Percentiles rank a stretch among this genome's conserved stretches.
Conservation (phyloP, 2,797 vertebrate species). For the Scleropages formosus region DNA sequence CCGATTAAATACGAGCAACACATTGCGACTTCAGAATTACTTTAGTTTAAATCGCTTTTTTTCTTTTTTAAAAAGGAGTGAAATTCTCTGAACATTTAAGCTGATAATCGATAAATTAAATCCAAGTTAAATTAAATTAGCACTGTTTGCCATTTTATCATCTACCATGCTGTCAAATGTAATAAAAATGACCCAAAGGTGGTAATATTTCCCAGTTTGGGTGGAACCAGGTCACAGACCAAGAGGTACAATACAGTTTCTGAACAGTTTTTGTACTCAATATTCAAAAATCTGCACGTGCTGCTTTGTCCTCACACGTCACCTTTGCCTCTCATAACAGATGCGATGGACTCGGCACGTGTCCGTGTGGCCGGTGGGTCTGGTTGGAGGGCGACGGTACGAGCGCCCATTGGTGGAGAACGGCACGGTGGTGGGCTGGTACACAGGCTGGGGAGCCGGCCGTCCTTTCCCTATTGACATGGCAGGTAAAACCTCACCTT, state of each 20-base stretch:
- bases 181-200: neutral
- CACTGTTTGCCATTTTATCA: neutral
- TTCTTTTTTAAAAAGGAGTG: neutral
- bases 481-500: conserved; percentile 78
- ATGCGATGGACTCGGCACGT: conserved; percentile 81
- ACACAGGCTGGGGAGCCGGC: conserved; percentile 95
- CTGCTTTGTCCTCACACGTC: neutral
- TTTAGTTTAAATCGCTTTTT: neutral
- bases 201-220: neutral
- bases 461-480: conserved; percentile 96
- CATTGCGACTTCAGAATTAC: conserved; percentile 16
- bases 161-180: neutral
- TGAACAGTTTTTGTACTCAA: neutral
- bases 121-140: neutral
- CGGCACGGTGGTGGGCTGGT: conserved; percentile 89
- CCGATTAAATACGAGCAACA: conserved; percentile 59
- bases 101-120: neutral
- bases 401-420: conserved; percentile 81
- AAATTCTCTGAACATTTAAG: neutral
- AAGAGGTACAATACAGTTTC: neutral
- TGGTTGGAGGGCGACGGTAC: conserved; percentile 80
- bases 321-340: conserved; percentile 48
- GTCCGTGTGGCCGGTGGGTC: conserved; percentile 82
- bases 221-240: neutral
- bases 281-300: neutral